Base-by-base conservation (phyloP, 2,888 invertebrate genomes). In the Polymixis lichenea region DNA sequence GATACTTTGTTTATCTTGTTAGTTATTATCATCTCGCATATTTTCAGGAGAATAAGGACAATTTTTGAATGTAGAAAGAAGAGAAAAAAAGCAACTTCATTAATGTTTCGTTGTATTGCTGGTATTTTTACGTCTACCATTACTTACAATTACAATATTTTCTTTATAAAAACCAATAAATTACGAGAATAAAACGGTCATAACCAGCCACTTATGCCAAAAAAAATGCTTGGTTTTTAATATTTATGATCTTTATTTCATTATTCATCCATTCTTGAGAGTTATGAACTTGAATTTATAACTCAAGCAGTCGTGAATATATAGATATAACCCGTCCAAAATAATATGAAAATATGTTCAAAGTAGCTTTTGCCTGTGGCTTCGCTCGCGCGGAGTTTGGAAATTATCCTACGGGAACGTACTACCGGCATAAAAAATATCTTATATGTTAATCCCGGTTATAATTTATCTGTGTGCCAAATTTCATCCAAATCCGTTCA, bases 161-260 rank as follows among this genome's bases (percentile, higher is more conserved):
- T 67, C 66, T 46, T 66, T 28, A 67, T 46, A 4, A 69, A 67
- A 43, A 28, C 38, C 17, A 53, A 73, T 43, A 72, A 72, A 73
- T 73, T 72, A 68, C 17, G n/a, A 19, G n/a, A 62, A 19, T 67
- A 46, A 46, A 43, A n/a, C 28, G 17, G n/a, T 72, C 53, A 53
- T 43, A 28, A 28, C 5, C 25, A 73, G 28, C 8, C 5, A 28
- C 25, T 43, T n/a, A n/a, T 73, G 72, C 17, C 22, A 43, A 46
- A 70, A 25, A 68, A 70, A 38, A n/a, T 32, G 32, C n/a, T 62
- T n/a, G 70, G 19, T 67, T 67, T 69, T 69, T 67, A 46, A 46
- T 67, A 70, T 70, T 69, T 69, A 69, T 69, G 69, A 22, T 28
- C 22, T 67, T 32, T n/a, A 61, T 62, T 67, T 62, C 7, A 67